These are phyloP conservation scores for Carlito syrichta DNA, from an alignment of 2,113 vertebrate species.

Conservation along the genomic window DNA sequence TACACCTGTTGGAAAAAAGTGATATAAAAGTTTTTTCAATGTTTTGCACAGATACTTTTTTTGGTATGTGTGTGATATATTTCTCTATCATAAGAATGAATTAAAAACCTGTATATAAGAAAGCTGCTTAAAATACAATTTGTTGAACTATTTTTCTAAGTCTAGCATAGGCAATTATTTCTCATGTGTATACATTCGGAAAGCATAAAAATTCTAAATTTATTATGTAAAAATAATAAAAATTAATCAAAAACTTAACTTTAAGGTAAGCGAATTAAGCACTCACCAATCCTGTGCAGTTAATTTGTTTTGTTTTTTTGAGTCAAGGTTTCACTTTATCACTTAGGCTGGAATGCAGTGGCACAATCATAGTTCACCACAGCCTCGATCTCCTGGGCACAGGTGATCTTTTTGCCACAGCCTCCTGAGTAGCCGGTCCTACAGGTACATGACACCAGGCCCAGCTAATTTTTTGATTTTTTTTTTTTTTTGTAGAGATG, in stretches of 20 bases:
- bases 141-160: neutral
- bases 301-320: too few species aligned
- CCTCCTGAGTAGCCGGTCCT: too few species aligned
- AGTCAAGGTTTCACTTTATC: too few species aligned
- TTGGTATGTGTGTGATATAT: neutral
- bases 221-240: constrained; percentile 34
- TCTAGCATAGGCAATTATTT: neutral
- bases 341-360: too few species aligned
- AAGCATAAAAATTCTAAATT: neutral
- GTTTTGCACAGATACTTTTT: constrained; percentile 28
- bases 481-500: too few species aligned
- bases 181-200: neutral
- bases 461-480: too few species aligned
- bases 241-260: constrained; percentile 27
- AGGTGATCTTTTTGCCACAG: too few species aligned
- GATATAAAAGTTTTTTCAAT: constrained; percentile 8
- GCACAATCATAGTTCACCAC: too few species aligned
- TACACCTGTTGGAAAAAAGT: constrained; percentile 77
- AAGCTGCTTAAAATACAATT: constrained; percentile 27
- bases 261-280: constrained; percentile 25
- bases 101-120: neutral
- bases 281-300: neutral
- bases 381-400: too few species aligned
- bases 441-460: too few species aligned
- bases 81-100: constrained; percentile 18